phyloP scores from a whole-genome alignment of 2,888 invertebrate species.

The Mythimna pallens region DNA sequence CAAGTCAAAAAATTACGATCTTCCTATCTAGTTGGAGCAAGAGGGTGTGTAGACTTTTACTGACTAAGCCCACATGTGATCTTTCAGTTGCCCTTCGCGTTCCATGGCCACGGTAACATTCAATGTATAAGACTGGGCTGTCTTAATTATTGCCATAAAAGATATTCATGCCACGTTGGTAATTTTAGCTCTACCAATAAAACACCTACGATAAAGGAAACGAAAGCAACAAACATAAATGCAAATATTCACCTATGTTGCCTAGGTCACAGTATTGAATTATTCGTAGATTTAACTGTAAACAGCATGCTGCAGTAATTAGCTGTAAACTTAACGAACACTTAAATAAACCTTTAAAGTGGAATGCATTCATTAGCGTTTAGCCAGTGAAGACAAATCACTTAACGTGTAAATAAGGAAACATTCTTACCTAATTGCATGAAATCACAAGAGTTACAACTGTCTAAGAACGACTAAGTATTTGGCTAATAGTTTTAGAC shows the following conservation, averaged over 20 bases:
- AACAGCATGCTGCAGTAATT: slow-evolving; percentile 39
- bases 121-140: neutral
- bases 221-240: slow-evolving; percentile 12
- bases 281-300: slow-evolving; percentile 30
- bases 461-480: slow-evolving; percentile 1
- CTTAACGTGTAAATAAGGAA: slow-evolving; percentile 56
- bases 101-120: neutral
- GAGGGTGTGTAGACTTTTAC: too few relatives aligned
- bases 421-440: slow-evolving; percentile 55
- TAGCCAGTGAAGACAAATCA: slow-evolving; percentile 47
- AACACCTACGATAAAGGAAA: neutral
- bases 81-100: too few relatives aligned
- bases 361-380: slow-evolving; percentile 45
- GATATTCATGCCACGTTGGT: neutral
- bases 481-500: slow-evolving; percentile 4
- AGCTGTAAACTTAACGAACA: slow-evolving; percentile 44
- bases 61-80: too few relatives aligned
- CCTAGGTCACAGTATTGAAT: slow-evolving; percentile 24
- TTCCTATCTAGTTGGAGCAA: too few relatives aligned
- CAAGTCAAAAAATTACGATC: too few relatives aligned
- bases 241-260: slow-evolving; percentile 12
- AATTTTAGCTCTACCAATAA: slow-evolving; percentile 4
- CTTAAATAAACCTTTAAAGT: slow-evolving; percentile 41
- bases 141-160: neutral
- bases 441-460: slow-evolving; percentile 33